These are phyloP conservation scores for Podilymbus podiceps DNA, from an alignment of 2,113 vertebrate species.

Conservation along the genomic window DNA sequence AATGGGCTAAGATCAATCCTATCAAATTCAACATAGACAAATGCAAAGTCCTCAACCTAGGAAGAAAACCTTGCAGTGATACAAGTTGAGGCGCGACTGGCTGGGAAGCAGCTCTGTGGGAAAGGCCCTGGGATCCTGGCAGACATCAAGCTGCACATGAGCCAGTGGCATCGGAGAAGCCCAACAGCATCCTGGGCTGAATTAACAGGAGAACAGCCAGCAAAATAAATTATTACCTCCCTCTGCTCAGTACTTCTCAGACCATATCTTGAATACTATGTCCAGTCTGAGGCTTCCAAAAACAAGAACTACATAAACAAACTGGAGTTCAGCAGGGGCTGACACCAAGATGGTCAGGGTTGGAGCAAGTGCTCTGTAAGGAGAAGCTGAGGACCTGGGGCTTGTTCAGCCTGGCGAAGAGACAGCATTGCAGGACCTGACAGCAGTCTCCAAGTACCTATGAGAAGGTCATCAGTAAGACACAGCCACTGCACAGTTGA, in stretches of 20 bases:
- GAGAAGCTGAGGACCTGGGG: neutral
- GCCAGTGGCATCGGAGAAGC: neutral
- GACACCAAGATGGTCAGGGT: neutral
- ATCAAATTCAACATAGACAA: neutral
- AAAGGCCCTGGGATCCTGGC: neutral
- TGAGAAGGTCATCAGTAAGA: neutral
- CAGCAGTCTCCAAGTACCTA: neutral
- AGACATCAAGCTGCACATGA: neutral
- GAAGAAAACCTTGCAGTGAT: neutral
- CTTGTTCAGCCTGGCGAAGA: neutral
- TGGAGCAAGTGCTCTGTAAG: neutral
- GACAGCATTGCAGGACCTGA: neutral
- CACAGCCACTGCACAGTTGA: neutral
- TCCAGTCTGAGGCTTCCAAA: neutral
- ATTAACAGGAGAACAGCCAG: neutral
- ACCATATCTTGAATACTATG: neutral
- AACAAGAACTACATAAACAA: neutral
- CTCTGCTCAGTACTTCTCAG: neutral
- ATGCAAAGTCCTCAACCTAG: neutral
- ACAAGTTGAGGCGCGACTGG: neutral
- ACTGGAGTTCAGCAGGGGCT: neutral
- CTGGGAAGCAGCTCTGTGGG: neutral
- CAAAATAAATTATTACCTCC: neutral
- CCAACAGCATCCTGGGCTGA: neutral
- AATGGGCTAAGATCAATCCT: neutral